Evolutionary conservation across 2,888 invertebrate species (phyloP).

Genomic region (Cryptops parisi): DNA sequence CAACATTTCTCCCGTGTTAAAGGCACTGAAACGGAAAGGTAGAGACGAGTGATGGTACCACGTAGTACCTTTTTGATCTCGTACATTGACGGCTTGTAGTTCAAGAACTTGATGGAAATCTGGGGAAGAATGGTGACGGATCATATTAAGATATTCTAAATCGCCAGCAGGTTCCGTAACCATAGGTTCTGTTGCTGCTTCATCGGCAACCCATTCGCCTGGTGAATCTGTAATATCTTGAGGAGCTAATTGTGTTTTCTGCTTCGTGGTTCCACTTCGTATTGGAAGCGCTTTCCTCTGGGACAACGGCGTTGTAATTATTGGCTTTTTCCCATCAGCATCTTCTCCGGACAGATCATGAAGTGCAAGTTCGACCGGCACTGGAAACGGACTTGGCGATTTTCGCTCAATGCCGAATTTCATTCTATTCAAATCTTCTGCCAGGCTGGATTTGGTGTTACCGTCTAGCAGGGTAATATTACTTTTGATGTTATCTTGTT

Average conservation of each 20-base stretch:
- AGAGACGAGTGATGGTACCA: neutral
- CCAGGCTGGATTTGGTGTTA: too few relatives aligned
- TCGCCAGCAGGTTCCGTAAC: conserved; percentile 15
- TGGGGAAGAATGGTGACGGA: conserved; percentile 17
- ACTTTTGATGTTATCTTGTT: too few relatives aligned
- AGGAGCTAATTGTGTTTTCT: too few relatives aligned
- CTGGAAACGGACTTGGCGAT: conserved; percentile 13
- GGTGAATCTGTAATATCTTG: conserved; percentile 7
- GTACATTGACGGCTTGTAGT: neutral
- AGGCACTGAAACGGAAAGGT: neutral
- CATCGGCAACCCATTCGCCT: neutral
- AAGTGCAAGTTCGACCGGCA: conserved; percentile 9
- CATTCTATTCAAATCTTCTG: neutral
- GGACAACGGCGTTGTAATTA: conserved; percentile 16
- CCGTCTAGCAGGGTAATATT: too few relatives aligned
- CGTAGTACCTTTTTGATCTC: neutral
- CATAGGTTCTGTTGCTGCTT: conserved; percentile 4
- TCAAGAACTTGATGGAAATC: conserved; percentile 10
- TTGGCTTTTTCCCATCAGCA: neutral
- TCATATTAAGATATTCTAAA: neutral
- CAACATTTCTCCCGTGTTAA: too few relatives aligned
- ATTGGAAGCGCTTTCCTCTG: conserved; percentile 5
- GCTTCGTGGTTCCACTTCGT: neutral
- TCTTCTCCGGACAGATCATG: neutral
- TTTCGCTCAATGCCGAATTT: conserved; percentile 1